Percentiles rank a stretch among this genome's conserved stretches.
These are phyloP conservation scores for Nemoura dubitans DNA, from an alignment of 2,888 invertebrate species.

Conservation along the genomic window DNA sequence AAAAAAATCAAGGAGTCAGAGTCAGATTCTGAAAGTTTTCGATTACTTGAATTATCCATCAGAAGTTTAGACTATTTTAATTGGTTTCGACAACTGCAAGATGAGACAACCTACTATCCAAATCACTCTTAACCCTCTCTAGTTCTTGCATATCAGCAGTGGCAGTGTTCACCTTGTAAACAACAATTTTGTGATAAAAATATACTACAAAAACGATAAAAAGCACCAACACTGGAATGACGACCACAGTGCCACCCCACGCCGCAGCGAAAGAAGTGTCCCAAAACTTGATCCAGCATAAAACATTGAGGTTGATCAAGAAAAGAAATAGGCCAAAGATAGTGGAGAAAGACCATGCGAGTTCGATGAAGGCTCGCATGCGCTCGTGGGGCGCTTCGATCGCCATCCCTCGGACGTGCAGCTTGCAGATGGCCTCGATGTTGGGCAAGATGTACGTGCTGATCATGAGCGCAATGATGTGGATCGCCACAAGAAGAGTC, in stretches of 20 bases:
- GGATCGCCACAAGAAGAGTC: not conserved
- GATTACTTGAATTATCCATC: no score
- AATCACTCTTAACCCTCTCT: not conserved
- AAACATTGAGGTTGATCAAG: not conserved
- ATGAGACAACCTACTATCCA: not conserved
- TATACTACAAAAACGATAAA: not conserved
- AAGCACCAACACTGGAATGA: not conserved
- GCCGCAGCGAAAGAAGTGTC: not conserved
- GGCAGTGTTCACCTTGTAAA: not conserved
- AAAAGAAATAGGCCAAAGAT: not conserved
- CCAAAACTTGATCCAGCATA: not conserved
- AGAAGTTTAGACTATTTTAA: no score
- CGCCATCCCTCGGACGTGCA: not conserved
- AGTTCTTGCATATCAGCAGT: not conserved
- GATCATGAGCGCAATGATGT: not conserved
- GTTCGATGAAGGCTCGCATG: not conserved
- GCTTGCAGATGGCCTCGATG: not conserved
- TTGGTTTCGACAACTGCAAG: no score
- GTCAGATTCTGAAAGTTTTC: no score
- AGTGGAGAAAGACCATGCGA: not conserved
- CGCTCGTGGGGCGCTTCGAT: not conserved
- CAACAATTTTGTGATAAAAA: slow-evolving; percentile 7
- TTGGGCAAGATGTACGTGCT: not conserved
- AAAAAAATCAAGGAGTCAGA: no score
- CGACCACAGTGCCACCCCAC: not conserved